Evolutionary conservation across 2,113 vertebrate genomes (phyloP).

Genomic region (Scomber japonicus): DNA sequence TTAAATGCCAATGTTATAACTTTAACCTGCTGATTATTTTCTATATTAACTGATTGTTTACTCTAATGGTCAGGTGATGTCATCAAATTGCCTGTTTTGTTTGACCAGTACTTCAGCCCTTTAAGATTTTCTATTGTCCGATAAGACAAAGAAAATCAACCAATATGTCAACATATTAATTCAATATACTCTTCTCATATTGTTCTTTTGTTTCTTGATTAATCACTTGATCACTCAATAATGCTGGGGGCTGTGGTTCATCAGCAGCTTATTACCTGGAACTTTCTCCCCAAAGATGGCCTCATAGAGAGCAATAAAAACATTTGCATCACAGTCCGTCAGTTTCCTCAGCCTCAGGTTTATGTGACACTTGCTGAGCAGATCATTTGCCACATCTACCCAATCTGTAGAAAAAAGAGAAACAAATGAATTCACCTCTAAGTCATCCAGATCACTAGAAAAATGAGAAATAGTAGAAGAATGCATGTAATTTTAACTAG

Average conservation of each 20-base stretch:
- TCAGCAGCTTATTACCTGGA: slow-evolving; percentile 87
- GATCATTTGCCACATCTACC: slow-evolving; percentile 91
- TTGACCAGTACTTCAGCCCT: not conserved
- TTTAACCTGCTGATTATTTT: not conserved
- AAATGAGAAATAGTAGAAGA: too few species aligned
- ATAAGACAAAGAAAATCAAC: too few species aligned
- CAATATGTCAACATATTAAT: too few species aligned
- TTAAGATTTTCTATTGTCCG: too few species aligned
- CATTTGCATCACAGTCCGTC: slow-evolving; percentile 90
- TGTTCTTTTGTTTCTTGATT: not conserved
- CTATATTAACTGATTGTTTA: not conserved
- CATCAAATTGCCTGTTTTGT: not conserved
- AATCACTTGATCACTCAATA: not conserved
- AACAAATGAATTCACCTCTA: not conserved
- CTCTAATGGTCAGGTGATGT: not conserved
- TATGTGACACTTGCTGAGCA: slow-evolving; percentile 90
- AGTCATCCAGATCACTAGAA: not conserved
- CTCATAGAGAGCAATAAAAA: slow-evolving; percentile 92
- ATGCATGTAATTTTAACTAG: too few species aligned
- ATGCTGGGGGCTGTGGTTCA: not conserved
- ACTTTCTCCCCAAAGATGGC: slow-evolving; percentile 93
- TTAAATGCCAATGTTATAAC: not conserved
- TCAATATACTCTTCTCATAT: too few species aligned
- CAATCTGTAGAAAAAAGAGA: slow-evolving; percentile 85
- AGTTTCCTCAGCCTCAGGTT: slow-evolving; percentile 85